These are phyloP conservation scores for Thinocorus orbignyianus DNA, from an alignment of 2,113 vertebrate genomes.

Conservation along the genomic window DNA sequence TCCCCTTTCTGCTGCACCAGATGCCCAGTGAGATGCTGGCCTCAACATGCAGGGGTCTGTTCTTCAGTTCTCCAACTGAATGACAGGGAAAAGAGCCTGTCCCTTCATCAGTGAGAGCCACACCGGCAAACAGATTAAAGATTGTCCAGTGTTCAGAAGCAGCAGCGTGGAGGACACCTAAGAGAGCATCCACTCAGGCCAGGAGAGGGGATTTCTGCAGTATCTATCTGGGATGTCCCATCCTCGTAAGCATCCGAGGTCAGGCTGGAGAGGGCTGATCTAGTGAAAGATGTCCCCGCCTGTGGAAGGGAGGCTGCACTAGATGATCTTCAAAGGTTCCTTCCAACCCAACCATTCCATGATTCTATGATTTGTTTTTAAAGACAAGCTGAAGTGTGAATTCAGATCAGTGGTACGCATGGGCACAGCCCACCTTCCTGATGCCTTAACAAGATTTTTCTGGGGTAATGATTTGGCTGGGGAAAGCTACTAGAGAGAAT, in stretches of 20 bases:
- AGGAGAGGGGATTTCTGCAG: not conserved
- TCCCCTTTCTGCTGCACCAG: not conserved
- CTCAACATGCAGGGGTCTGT: not conserved
- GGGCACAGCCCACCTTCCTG: not conserved
- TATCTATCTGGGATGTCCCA: not conserved
- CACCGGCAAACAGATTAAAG: not conserved
- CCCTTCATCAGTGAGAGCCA: not conserved
- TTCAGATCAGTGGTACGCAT: not conserved
- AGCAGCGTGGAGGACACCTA: not conserved
- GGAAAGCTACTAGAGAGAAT: not conserved
- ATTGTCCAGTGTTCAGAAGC: not conserved
- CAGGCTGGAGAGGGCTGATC: not conserved
- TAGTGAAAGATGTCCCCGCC: not conserved
- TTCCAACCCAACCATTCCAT: not conserved
- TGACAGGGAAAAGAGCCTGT: fast-evolving
- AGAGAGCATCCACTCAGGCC: not conserved
- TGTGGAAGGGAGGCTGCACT: not conserved
- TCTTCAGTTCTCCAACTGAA: not conserved
- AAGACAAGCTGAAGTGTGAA: not conserved
- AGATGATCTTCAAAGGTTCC: not conserved
- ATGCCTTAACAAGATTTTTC: not conserved
- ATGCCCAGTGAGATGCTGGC: not conserved
- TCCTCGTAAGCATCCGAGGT: not conserved
- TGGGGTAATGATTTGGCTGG: not conserved
- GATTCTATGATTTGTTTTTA: not conserved